These are phyloP conservation scores for Sebastes glaucus DNA, from an alignment of 2,797 vertebrate species.

Conservation along the genomic window DNA sequence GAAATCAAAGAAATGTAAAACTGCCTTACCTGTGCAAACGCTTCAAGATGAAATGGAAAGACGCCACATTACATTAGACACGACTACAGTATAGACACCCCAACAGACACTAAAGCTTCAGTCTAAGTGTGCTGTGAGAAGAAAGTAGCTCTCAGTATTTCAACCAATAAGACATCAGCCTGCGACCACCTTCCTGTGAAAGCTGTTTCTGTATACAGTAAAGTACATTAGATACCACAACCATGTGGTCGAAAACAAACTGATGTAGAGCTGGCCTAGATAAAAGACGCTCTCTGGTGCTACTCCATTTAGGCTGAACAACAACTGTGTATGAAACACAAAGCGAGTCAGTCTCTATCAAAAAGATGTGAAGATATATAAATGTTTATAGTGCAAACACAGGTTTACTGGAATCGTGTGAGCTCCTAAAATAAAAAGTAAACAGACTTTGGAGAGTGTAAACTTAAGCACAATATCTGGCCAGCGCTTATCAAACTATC, in stretches of 20 bases:
- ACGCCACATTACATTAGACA: not conserved
- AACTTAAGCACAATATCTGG: not conserved
- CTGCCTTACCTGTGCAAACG: conserved; percentile 33
- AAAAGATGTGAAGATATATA: not conserved
- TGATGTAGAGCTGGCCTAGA: conserved; percentile 15
- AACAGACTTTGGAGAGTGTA: conserved; percentile 4
- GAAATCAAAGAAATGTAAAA: not conserved
- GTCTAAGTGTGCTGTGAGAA: not conserved
- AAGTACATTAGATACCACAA: not conserved
- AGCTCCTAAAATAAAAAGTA: conserved; percentile 5
- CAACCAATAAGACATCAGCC: conserved; percentile 36
- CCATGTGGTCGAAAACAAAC: conserved; percentile 44
- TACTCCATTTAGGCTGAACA: not conserved
- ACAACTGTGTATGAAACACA: not conserved
- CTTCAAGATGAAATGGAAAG: not conserved
- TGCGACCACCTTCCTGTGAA: conserved; percentile 42
- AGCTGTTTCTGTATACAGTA: not conserved
- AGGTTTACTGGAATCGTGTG: not conserved
- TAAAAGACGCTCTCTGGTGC: not conserved
- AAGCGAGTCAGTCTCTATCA: not conserved
- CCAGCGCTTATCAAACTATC: not conserved
- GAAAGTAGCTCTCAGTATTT: conserved; percentile 1
- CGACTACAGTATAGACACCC: not conserved
- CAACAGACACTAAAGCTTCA: not conserved
- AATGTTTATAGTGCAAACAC: conserved; percentile 27